Conservation (phyloP, 2,113 vertebrate genomes). For the Xenopus laevis region DNA sequence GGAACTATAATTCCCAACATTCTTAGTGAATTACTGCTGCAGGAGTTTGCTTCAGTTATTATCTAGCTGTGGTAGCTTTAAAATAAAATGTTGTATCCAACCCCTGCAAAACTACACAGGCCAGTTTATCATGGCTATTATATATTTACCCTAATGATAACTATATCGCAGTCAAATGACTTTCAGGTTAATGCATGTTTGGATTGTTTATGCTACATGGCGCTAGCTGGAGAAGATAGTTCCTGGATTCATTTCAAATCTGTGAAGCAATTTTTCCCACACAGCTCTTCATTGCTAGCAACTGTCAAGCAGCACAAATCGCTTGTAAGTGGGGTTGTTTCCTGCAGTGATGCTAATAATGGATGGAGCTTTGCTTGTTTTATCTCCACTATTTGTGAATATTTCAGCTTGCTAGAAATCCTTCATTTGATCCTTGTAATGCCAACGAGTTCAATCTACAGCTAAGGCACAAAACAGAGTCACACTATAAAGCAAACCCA, state of each 20-base stretch:
- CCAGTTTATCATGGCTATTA: slow-evolving; percentile 17
- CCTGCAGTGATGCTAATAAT: slow-evolving; percentile 54
- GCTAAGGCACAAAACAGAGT: no score
- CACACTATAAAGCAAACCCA: no score
- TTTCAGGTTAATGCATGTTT: slow-evolving; percentile 58
- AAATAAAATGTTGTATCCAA: no score
- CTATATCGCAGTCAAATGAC: slow-evolving; percentile 57
- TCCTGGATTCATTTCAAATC: slow-evolving; percentile 57
- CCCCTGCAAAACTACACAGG: no score
- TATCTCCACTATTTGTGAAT: not conserved
- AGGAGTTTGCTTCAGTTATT: no score
- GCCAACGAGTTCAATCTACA: no score
- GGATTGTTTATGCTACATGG: slow-evolving; percentile 49
- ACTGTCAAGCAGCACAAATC: slow-evolving; percentile 52
- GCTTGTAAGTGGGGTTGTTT: slow-evolving; percentile 61
- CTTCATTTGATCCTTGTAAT: not conserved
- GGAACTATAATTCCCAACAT: no score
- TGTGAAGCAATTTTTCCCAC: slow-evolving; percentile 52
- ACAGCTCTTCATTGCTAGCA: slow-evolving; percentile 53
- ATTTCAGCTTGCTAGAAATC: not conserved
- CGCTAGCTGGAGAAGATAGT: slow-evolving; percentile 56
- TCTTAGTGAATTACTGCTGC: no score
- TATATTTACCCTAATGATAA: slow-evolving; percentile 47
- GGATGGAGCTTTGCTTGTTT: slow-evolving; percentile 38
- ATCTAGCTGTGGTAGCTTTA: no score